These are phyloP conservation scores for Apodemia zela DNA, from an alignment of 2,888 invertebrate species.

Conservation along the genomic window DNA sequence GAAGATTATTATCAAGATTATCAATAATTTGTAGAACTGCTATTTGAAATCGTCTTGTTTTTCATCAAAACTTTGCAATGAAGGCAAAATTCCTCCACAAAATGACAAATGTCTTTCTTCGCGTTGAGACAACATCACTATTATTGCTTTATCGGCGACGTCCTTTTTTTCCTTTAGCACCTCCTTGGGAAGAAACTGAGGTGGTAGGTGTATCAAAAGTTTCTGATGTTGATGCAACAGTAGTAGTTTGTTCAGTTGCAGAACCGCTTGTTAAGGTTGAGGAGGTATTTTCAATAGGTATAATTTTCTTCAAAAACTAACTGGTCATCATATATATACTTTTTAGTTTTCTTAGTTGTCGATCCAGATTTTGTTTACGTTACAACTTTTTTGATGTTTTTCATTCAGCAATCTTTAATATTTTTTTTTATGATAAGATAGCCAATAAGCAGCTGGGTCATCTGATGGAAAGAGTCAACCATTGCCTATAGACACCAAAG, in stretches of 20 bases:
- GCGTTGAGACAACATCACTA: conserved; percentile 28
- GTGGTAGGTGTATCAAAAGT: conserved; percentile 25
- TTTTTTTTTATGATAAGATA: no score
- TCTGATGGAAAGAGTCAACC: no score
- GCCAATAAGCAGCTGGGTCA: no score
- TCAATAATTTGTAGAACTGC: conserved; percentile 26
- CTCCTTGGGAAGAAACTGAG: conserved; percentile 25
- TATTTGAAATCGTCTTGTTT: conserved; percentile 22
- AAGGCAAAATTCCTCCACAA: conserved; percentile 28
- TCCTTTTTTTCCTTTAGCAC: neutral
- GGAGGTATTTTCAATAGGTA: conserved; percentile 26
- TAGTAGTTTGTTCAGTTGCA: conserved; percentile 25
- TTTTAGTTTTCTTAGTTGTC: neutral
- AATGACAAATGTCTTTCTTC: conserved; percentile 28
- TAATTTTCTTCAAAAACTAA: conserved; percentile 21
- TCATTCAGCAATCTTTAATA: conserved; percentile 2
- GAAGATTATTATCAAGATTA: conserved; percentile 29
- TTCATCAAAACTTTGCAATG: conserved; percentile 24
- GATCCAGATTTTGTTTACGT: neutral
- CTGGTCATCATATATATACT: neutral
- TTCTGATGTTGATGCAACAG: conserved; percentile 25
- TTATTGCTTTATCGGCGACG: conserved; percentile 21
- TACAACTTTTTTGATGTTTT: neutral
- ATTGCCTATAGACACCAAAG: no score
- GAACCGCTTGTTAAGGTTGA: conserved; percentile 27